A percentile compares a stretch with the other conserved stretches of the same genome.
phyloP scores from a whole-genome alignment of 2,113 vertebrate species.

The Semnopithecus entellus region DNA sequence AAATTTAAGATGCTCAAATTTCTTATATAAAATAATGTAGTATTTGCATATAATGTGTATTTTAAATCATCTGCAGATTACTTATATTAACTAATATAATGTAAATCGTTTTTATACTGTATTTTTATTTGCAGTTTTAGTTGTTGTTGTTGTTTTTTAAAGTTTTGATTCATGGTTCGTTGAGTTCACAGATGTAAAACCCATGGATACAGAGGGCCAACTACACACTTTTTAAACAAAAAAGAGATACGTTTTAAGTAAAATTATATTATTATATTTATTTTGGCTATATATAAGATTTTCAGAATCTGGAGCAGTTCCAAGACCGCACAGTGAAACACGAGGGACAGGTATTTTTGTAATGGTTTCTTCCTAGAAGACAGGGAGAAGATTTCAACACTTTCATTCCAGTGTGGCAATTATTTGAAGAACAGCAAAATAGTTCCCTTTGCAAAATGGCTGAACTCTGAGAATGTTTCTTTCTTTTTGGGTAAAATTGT shows the following conservation, averaged over 20 bases:
- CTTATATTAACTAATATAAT: neutral
- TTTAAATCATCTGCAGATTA: neutral
- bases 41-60: neutral
- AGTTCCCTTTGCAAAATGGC: neutral
- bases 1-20: neutral
- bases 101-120: too few species aligned
- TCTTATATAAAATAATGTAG: neutral
- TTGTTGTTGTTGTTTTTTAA: neutral
- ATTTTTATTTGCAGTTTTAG: neutral
- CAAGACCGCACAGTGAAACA: neutral
- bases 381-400: neutral
- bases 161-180: neutral
- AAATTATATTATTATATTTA: neutral
- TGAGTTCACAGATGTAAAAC: neutral
- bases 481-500: neutral
- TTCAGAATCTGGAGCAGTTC: neutral
- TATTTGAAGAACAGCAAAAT: neutral
- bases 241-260: neutral
- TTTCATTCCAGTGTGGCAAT: neutral
- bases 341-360: neutral
- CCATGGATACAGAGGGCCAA: neutral
- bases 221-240: neutral
- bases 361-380: neutral
- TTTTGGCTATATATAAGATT: neutral
- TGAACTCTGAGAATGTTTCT: neutral